phyloP scores from a whole-genome alignment of 2,113 vertebrate species.

The Phaetusa simplex region DNA sequence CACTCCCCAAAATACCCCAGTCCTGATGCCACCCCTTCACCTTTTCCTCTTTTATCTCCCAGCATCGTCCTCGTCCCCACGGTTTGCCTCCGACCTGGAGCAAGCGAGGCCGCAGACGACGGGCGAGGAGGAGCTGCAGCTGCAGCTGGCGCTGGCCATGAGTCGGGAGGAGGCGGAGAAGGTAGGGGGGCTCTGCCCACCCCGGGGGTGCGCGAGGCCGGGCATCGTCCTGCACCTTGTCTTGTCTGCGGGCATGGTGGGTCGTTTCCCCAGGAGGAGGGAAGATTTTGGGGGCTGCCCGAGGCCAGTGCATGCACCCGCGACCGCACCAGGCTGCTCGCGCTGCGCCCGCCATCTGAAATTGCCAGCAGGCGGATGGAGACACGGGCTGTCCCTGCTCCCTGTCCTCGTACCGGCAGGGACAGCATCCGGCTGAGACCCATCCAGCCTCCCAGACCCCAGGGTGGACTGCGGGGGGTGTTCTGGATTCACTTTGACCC shows the following conservation, averaged over 20 bases:
- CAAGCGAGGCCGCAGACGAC: constrained; percentile 89
- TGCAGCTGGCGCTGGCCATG: constrained; percentile 95
- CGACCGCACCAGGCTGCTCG: not conserved
- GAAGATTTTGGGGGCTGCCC: not conserved
- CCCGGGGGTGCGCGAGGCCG: accelerated
- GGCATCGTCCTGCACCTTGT: not conserved
- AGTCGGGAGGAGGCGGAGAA: constrained; percentile 95
- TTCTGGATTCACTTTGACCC: not conserved
- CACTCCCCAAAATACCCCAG: not conserved
- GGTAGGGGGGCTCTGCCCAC: constrained; percentile 69
- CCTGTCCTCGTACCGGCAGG: accelerated
- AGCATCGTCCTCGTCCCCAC: constrained; percentile 87
- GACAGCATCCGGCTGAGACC: not conserved
- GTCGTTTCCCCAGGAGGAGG: not conserved
- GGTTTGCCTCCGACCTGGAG: constrained; percentile 86
- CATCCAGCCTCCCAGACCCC: not conserved
- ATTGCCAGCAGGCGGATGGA: not conserved
- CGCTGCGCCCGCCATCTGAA: not conserved
- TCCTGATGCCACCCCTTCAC: not conserved
- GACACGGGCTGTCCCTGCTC: not conserved
- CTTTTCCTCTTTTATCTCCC: not conserved
- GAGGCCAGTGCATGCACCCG: not conserved
- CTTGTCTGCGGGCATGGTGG: not conserved
- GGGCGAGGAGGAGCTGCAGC: constrained; percentile 94
- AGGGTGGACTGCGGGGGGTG: not conserved